Evolutionary conservation across 2,888 invertebrate species (phyloP).

Genomic region (Dione vanillae): DNA sequence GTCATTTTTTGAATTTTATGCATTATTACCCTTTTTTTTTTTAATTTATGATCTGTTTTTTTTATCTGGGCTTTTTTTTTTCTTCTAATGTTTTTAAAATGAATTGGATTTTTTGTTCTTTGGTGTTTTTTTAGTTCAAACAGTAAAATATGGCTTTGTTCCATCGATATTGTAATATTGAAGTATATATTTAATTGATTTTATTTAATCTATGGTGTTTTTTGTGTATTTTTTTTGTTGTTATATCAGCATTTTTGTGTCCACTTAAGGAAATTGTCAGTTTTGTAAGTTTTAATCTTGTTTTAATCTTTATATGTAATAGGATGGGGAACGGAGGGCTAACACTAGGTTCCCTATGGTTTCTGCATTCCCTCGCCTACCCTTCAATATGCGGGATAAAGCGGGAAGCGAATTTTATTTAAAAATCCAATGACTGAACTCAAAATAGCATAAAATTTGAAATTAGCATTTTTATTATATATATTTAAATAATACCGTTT

Average conservation of each 20-base stretch:
- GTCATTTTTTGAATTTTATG: conserved; percentile 4
- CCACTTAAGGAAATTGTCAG: neutral
- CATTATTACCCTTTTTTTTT: neutral
- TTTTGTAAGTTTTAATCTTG: neutral
- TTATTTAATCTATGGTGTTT: conserved; percentile 8
- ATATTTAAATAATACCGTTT: too few relatives aligned
- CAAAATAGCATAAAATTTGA: too few relatives aligned
- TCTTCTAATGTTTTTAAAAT: neutral
- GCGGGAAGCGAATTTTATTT: too few relatives aligned
- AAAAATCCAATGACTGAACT: too few relatives aligned
- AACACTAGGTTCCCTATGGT: too few relatives aligned
- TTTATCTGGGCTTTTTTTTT: neutral
- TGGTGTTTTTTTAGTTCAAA: neutral
- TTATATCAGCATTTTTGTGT: conserved; percentile 1
- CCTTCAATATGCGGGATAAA: too few relatives aligned
- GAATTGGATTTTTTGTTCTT: neutral
- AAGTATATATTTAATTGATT: neutral
- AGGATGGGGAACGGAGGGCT: too few relatives aligned
- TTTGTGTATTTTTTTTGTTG: neutral
- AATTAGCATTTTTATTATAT: too few relatives aligned
- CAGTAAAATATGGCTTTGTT: conserved; percentile 9
- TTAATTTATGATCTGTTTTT: neutral
- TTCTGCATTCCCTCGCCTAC: too few relatives aligned
- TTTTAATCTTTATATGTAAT: too few relatives aligned
- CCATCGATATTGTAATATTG: neutral